Base-by-base conservation (phyloP, 2,797 vertebrate genomes). In the Sebastes hopkinsi region DNA sequence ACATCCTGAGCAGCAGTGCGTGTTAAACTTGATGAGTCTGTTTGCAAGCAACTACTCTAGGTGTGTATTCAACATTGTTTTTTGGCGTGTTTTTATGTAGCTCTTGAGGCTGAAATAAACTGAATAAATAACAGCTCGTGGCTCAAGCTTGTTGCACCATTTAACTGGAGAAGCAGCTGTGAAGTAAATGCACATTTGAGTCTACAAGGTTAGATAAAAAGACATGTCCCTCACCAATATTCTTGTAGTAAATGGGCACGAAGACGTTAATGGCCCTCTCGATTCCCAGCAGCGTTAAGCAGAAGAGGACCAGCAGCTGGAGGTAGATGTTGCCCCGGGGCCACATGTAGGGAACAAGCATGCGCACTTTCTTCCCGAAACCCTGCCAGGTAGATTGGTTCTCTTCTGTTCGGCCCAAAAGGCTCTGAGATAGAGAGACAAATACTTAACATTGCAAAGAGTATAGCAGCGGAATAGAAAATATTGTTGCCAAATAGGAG, bases 291-390 rank as follows among this genome's bases (percentile, higher is more conserved):
- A 99, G 94, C 0, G 85, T 81, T 89, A 99, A 89, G 82, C 98
- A 99, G 88, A 99, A 91, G 38, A 99, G 13, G 72, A 99, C 98
- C 46, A 98, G 92, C 1, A 95, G 32, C 95, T 99, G 98, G 52
- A 99, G 96, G 3, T 92, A 3, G 5, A 85, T 6, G 80, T 78
- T 99, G 42, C 96, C 96, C 20, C 23, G 90, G 0, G 98, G 98
- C 98, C 98, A 99, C 94, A 99, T 94, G 92, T 99, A 99, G 0
- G 97, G 96, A 56, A 97, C 32, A 22, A 99, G 94, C 29, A 99
- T 93, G 6, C 23, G 87, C 22, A 98, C 88, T 92, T 99, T 99
- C 87, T 93, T 94, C 79, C 91, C 88, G 66, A 99, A 96, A 10
- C 94, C 96, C 85, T 91, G 89, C 98, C 98, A 99, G 1, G 98